phyloP scores from a whole-genome alignment of 1,140 invertebrate genomes.

The Acromyrmex heyeri region DNA sequence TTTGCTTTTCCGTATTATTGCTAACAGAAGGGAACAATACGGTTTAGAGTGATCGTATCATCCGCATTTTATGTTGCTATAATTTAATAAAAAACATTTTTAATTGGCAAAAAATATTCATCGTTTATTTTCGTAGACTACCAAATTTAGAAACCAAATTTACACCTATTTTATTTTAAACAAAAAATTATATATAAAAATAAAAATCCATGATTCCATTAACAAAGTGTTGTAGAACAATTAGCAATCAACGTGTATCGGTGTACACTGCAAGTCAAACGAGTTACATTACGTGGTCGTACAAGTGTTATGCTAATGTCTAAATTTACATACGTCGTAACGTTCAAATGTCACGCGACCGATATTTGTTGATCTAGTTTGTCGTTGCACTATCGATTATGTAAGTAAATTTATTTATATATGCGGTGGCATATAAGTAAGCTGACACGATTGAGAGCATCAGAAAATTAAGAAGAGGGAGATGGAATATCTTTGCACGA shows the following conservation, averaged over 20 bases:
- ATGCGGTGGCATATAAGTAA: background rate
- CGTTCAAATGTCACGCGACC: background rate
- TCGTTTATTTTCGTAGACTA: background rate
- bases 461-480: constrained; percentile 43
- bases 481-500: background rate
- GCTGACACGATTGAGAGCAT: background rate
- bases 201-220: background rate
- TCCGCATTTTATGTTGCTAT: background rate
- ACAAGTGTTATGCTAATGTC: constrained; percentile 50
- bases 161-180: background rate
- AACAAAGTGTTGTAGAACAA: background rate
- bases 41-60: background rate
- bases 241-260: constrained; percentile 1
- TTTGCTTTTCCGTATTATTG: background rate
- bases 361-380: constrained; percentile 1
- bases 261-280: background rate
- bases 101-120: background rate
- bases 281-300: background rate
- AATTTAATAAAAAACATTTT: background rate
- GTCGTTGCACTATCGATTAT: constrained; percentile 7
- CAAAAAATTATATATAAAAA: constrained; percentile 3
- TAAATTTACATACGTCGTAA: constrained; percentile 27
- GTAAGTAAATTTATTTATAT: constrained; percentile 36
- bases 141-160: background rate
- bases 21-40: background rate